phyloP scores from a whole-genome alignment of 2,113 vertebrate species.

The Erpornis zantholeuca region DNA sequence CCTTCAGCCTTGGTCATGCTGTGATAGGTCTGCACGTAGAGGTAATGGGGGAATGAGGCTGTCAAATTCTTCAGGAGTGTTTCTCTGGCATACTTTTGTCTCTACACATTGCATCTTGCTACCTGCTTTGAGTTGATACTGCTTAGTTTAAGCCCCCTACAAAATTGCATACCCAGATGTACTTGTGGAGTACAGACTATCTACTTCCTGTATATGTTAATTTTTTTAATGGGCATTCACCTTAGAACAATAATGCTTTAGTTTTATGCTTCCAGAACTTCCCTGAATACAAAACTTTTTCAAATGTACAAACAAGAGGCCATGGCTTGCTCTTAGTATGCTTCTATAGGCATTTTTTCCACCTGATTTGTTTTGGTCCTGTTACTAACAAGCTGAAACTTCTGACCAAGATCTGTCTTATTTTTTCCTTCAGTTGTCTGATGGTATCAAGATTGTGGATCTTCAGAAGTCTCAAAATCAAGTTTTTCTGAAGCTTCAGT shows the following conservation, averaged over 20 bases:
- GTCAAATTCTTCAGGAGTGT: not conserved
- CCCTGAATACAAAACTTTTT: not conserved
- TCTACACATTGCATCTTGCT: not conserved
- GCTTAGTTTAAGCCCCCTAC: not conserved
- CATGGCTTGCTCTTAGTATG: not conserved
- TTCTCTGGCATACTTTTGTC: not conserved
- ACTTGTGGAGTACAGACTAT: not conserved
- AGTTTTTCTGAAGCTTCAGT: constrained; percentile 85
- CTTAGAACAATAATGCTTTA: not conserved
- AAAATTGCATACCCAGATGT: not conserved
- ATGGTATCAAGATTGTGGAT: constrained; percentile 76
- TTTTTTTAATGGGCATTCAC: not conserved
- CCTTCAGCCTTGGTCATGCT: not conserved
- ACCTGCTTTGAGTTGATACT: not conserved
- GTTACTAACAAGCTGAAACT: not conserved
- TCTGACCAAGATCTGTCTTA: not conserved
- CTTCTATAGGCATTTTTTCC: not conserved
- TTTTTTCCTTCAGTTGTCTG: constrained; percentile 75
- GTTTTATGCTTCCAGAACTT: not conserved
- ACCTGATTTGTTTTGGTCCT: not conserved
- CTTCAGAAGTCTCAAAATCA: constrained; percentile 77
- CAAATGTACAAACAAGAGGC: not conserved
- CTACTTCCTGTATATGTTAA: not conserved
- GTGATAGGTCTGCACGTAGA: not conserved
- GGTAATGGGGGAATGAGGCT: not conserved